A percentile compares a stretch with the other conserved stretches of the same genome.
These are phyloP conservation scores for Erpornis zantholeuca DNA, from an alignment of 2,113 vertebrate species.

Conservation along the genomic window DNA sequence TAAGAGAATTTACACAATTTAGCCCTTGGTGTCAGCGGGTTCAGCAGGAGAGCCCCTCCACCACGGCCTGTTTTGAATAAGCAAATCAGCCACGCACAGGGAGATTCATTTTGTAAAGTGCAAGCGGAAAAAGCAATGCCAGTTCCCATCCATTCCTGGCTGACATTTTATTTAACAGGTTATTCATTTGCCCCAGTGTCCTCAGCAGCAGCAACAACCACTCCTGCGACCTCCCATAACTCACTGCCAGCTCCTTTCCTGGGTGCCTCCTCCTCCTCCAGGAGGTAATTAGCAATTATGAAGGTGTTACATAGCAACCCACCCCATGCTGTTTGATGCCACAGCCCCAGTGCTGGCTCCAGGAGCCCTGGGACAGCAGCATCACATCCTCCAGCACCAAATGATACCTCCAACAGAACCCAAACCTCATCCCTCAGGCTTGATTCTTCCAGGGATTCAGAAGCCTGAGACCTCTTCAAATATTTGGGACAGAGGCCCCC, in stretches of 20 bases:
- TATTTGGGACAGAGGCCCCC: fast-evolving
- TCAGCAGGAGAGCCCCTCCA: neutral
- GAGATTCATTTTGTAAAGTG: neutral
- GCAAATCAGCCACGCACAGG: neutral
- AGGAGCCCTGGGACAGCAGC: neutral
- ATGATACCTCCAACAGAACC: neutral
- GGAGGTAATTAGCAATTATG: neutral
- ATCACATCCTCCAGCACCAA: neutral
- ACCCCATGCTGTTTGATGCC: neutral
- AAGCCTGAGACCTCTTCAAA: neutral
- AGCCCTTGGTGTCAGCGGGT: neutral
- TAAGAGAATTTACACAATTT: neutral
- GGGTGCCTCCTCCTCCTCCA: neutral
- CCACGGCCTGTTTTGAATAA: neutral
- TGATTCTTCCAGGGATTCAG: neutral
- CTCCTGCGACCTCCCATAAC: neutral
- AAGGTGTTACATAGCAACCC: neutral
- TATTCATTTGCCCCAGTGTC: neutral
- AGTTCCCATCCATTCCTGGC: neutral
- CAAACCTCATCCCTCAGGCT: neutral
- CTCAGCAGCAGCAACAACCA: neutral
- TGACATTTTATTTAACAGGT: slow-evolving; percentile 28
- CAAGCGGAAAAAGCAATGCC: neutral
- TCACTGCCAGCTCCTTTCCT: neutral
- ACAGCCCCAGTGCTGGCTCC: neutral